Evolutionary conservation across 2,888 invertebrate species (phyloP), one percentile per base, ranked within the genome.

Genomic region (Andrena camellia): DNA sequence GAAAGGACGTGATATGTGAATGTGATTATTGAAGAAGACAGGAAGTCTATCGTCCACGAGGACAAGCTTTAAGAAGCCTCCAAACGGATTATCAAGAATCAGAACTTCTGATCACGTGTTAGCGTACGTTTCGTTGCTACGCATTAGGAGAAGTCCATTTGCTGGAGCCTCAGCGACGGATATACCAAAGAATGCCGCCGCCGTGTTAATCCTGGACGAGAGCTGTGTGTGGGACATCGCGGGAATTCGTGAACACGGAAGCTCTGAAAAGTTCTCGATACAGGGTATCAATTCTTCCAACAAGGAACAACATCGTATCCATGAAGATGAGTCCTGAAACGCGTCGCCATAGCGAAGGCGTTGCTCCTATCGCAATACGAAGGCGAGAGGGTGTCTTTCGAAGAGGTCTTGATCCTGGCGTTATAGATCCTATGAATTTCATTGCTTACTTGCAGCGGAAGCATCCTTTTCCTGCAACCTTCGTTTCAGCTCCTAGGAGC

Each of bases 81-180:
- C 10, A 23, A 57, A 57, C 57, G 10, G 57, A 57, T 57, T 57
- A 57, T 26, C 57, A 57, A 23, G 57, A 57, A 57, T 57, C 57
- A 20, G 23, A 57, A 57, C 10, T 57, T 57, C 57, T 42, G 42
- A 42, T 42, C 42, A 42, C 57, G 23, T 52, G 20, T n/a, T 20
- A 52, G 20, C 52, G 52, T 20, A 52, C 52, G 52, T 5, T 10
- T 57, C 23, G 57, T 26, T 23, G 57, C 13, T 23, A 8, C 23
- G 4, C 3, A 26, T 42, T 42, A 17, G 17, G 42, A 5, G 42
- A 42, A 42, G 17, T 42, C 42, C 3, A 42, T 42, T 42, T 42
- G 17, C 3, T 5, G 42, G 13, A 17, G 42, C 5, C 42, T 42
- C 13, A 0, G 5, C 42, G 42, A 42, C 42, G 17, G 42, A 17